Percentiles rank a stretch among this genome's conserved stretches.
phyloP scores from a whole-genome alignment of 2,888 invertebrate genomes.

The Kryphioiulus occultus region DNA sequence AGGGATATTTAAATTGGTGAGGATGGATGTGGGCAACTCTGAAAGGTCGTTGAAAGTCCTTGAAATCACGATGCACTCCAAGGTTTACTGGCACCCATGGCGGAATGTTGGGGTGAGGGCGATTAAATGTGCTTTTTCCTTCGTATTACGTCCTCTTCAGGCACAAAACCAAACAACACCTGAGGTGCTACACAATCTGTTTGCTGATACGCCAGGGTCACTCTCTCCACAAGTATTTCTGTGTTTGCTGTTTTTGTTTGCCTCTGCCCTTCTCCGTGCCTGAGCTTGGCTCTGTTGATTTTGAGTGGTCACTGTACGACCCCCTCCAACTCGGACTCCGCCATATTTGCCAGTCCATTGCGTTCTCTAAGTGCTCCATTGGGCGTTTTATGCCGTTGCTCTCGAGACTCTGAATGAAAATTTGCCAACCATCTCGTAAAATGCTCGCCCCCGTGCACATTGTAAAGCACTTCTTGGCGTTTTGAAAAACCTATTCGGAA shows the following conservation, averaged over 20 bases:
- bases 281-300: background rate
- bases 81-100: background rate
- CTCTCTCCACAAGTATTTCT: background rate
- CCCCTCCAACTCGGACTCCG: background rate
- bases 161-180: background rate
- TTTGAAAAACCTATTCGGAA: slow-evolving; percentile 2
- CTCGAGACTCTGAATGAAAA: slow-evolving; percentile 18
- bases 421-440: background rate
- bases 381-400: background rate
- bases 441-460: slow-evolving; percentile 28
- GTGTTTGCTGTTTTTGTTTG: background rate
- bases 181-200: background rate
- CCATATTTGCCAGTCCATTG: slow-evolving; percentile 11
- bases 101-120: background rate
- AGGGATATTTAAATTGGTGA: too few species aligned
- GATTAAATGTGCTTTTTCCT: background rate
- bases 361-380: background rate
- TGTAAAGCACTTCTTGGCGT: slow-evolving; percentile 22
- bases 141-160: background rate
- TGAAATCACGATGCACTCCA: background rate
- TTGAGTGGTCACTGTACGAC: slow-evolving; percentile 2
- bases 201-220: background rate
- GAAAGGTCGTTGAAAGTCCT: background rate
- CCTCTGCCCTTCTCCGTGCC: background rate
- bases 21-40: too few species aligned